Conservation (phyloP, 2,113 vertebrate genomes). For the Leptobrachium leishanense region DNA sequence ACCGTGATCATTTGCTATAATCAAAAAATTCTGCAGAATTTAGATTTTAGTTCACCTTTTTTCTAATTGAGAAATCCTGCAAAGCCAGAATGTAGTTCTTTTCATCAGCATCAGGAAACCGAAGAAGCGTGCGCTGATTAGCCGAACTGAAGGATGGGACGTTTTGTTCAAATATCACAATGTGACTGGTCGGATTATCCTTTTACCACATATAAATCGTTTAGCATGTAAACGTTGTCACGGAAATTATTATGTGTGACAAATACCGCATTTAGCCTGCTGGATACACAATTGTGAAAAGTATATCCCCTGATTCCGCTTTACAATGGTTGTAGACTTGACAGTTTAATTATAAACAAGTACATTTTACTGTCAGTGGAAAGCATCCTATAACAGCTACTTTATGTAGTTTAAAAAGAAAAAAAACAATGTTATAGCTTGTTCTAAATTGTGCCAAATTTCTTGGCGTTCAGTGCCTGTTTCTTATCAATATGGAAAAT, state of each 20-base stretch:
- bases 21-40: no score
- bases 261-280: background rate
- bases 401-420: slow-evolving; percentile 16
- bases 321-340: slow-evolving; percentile 6
- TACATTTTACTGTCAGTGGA: slow-evolving; percentile 21
- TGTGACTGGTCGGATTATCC: background rate
- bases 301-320: slow-evolving; percentile 15
- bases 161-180: slow-evolving; percentile 3
- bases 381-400: slow-evolving; percentile 11
- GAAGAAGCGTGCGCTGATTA: no score
- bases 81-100: background rate
- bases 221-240: background rate
- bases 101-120: no score
- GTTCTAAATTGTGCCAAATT: background rate
- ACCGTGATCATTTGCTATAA: no score
- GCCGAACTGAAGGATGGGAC: background rate
- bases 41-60: no score
- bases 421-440: background rate
- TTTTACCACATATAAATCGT: background rate
- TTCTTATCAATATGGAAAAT: background rate
- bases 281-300: background rate
- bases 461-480: background rate
- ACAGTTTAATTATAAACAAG: slow-evolving; percentile 28
- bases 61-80: no score
- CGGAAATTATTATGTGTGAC: slow-evolving; percentile 7